Percentiles rank a stretch among this genome's conserved stretches.
Evolutionary conservation across 2,888 invertebrate genomes (phyloP).

Genomic region (Anthophora plumipes): DNA sequence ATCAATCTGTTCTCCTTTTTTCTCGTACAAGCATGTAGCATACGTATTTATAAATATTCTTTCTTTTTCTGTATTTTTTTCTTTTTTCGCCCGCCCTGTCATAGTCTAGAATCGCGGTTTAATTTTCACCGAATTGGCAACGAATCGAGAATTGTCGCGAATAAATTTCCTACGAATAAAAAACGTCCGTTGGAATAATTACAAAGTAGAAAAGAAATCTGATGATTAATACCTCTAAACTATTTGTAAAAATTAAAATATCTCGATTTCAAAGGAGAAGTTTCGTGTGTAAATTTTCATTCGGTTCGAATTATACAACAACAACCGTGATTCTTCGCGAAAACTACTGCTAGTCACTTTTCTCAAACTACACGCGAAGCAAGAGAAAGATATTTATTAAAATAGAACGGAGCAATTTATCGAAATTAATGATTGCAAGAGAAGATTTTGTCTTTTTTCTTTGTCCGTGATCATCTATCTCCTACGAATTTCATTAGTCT

Average conservation of each 20-base stretch:
- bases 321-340: slow-evolving; percentile 37
- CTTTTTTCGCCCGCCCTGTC: slow-evolving; percentile 52
- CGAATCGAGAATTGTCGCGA: not conserved
- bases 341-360: slow-evolving; percentile 56
- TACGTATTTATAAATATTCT: slow-evolving; percentile 32
- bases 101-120: slow-evolving; percentile 47
- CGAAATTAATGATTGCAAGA: slow-evolving; percentile 47
- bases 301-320: too few relatives aligned
- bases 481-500: not conserved
- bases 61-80: slow-evolving; percentile 1
- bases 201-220: too few relatives aligned
- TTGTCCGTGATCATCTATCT: slow-evolving; percentile 10
- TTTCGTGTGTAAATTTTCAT: too few relatives aligned
- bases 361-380: slow-evolving; percentile 23
- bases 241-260: too few relatives aligned
- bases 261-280: too few relatives aligned
- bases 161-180: not conserved
- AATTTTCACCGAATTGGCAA: not conserved
- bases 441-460: not conserved
- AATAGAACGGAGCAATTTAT: slow-evolving; percentile 20
- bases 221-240: too few relatives aligned
- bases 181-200: not conserved
- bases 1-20: slow-evolving; percentile 21
- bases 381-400: slow-evolving; percentile 52
- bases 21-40: slow-evolving; percentile 32